phyloP scores from a whole-genome alignment of 1,140 invertebrate genomes.

The Calliphora vicina region DNA sequence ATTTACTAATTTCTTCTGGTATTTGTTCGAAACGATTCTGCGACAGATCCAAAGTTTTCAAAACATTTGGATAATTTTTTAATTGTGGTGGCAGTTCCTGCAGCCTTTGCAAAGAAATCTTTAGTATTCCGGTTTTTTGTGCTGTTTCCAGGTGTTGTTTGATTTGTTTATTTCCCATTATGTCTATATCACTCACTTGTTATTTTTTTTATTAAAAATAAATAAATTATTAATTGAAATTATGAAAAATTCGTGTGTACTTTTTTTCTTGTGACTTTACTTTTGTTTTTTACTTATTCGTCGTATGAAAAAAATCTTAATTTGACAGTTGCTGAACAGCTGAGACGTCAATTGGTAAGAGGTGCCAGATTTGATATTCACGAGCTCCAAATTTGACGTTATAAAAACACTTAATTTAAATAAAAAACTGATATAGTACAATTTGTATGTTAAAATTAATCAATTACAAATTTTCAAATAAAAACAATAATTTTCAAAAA shows the following conservation, averaged over 20 bases:
- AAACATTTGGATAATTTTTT: slow-evolving; percentile 70
- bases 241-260: not conserved
- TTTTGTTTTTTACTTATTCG: slow-evolving; percentile 32
- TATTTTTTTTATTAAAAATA: not conserved
- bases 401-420: not conserved
- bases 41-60: slow-evolving; percentile 87
- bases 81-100: slow-evolving; percentile 73
- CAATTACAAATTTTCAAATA: no score
- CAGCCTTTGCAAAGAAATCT: slow-evolving; percentile 83
- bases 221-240: slow-evolving; percentile 12
- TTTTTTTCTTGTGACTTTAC: slow-evolving; percentile 1
- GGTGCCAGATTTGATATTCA: not conserved
- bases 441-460: no score
- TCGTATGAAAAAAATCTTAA: not conserved
- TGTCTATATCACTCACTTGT: not conserved
- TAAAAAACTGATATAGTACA: not conserved
- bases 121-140: slow-evolving; percentile 91
- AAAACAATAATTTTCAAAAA: no score
- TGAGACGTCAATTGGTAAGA: not conserved
- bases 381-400: not conserved
- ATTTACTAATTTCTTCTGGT: slow-evolving; percentile 80
- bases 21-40: slow-evolving; percentile 85
- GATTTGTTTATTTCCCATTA: slow-evolving; percentile 86
- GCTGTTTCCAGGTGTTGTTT: slow-evolving; percentile 93
- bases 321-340: not conserved